Evolutionary conservation across 2,888 invertebrate genomes (phyloP).

Genomic region (Pachydiplax longipennis): DNA sequence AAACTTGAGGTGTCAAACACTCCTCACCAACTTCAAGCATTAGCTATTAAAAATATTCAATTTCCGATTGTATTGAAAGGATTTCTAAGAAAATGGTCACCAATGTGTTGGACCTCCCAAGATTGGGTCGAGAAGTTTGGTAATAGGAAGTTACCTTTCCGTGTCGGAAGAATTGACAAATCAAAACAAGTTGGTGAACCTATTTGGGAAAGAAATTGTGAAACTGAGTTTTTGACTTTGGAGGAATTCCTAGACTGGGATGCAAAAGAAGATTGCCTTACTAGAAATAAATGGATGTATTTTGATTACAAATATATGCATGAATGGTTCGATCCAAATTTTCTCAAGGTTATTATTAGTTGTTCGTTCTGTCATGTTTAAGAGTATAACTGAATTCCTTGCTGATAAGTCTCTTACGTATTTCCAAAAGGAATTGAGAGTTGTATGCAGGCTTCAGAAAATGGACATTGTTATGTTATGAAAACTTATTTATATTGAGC

Average conservation of each 20-base stretch:
- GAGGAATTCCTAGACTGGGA: constrained; percentile 65
- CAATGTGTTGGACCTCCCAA: constrained; percentile 67
- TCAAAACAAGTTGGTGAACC: constrained; percentile 64
- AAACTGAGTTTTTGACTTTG: constrained; percentile 67
- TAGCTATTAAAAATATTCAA: neutral
- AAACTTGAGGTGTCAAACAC: neutral
- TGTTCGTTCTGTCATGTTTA: neutral
- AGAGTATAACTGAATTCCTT: too few relatives aligned
- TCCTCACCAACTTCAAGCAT: neutral
- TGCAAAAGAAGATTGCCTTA: neutral
- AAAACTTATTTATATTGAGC: too few relatives aligned
- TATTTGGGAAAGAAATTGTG: constrained; percentile 81
- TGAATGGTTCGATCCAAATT: constrained; percentile 70
- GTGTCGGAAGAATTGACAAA: constrained; percentile 60
- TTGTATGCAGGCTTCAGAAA: too few relatives aligned
- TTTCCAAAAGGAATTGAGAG: too few relatives aligned
- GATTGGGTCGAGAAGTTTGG: constrained; percentile 69
- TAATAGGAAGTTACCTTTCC: constrained; percentile 66
- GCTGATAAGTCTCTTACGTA: too few relatives aligned
- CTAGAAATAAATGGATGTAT: constrained; percentile 72
- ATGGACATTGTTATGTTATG: too few relatives aligned
- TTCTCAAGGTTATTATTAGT: constrained; percentile 64
- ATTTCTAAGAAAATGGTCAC: constrained; percentile 65
- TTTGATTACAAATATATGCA: constrained; percentile 85
- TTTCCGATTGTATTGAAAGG: constrained; percentile 65